Evolutionary conservation across 1,140 invertebrate genomes (phyloP).

Genomic region (Scaptomyza hsui): DNA sequence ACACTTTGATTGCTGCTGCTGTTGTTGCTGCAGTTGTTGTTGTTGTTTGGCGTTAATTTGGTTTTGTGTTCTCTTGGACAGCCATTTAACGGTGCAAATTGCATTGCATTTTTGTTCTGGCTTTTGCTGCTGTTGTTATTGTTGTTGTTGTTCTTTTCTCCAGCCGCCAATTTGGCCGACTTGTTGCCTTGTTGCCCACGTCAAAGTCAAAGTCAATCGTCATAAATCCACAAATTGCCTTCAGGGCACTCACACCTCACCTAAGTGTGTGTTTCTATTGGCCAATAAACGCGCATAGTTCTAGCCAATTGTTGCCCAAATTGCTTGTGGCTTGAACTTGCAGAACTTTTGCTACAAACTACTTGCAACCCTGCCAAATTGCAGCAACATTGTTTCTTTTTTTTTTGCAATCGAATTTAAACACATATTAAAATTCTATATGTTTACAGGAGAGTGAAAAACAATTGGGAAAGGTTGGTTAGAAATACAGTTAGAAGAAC

Average conservation of each 20-base stretch:
- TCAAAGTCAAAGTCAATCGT: slow-evolving; percentile 51
- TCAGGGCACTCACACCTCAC: slow-evolving; percentile 43
- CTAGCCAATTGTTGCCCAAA: slow-evolving; percentile 62
- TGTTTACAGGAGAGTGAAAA: not conserved
- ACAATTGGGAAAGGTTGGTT: not conserved
- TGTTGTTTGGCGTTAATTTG: slow-evolving; percentile 73
- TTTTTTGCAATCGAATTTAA: slow-evolving; percentile 15
- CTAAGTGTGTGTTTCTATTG: slow-evolving; percentile 26
- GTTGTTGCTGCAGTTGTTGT: slow-evolving; percentile 34
- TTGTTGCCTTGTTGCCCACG: slow-evolving; percentile 41
- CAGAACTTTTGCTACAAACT: slow-evolving; percentile 1
- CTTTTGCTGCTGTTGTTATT: too few species aligned
- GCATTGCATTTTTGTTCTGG: slow-evolving; percentile 47
- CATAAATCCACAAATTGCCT: slow-evolving; percentile 62
- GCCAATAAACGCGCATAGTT: slow-evolving; percentile 55
- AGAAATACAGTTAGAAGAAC: too few species aligned
- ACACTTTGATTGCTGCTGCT: slow-evolving; percentile 55
- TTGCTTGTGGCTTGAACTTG: slow-evolving; percentile 63
- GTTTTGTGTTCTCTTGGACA: slow-evolving; percentile 63
- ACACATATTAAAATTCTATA: slow-evolving; percentile 12
- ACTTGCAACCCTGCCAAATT: not conserved
- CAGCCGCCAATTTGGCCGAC: slow-evolving; percentile 23
- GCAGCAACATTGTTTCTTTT: too few species aligned
- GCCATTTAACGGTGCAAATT: slow-evolving; percentile 80
- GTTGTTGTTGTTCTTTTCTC: slow-evolving; percentile 23